Evolutionary conservation across 1,140 invertebrate genomes (phyloP).

Genomic region (Ridgeia piscesae): DNA sequence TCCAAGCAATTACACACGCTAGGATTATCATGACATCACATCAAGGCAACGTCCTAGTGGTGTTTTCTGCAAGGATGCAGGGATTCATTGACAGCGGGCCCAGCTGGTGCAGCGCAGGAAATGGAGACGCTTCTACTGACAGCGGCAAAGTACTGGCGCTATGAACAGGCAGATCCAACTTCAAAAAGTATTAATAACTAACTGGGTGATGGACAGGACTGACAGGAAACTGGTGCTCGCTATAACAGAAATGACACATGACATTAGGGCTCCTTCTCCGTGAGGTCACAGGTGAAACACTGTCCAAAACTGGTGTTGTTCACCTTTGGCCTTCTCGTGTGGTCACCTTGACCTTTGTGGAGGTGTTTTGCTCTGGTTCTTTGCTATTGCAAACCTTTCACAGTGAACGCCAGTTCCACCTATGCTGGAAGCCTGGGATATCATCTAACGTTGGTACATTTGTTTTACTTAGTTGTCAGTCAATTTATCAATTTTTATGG

Average conservation of each 20-base stretch:
- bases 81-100: background rate
- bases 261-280: background rate
- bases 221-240: background rate
- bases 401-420: no score
- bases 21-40: constrained; percentile 1
- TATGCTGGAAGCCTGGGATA: no score
- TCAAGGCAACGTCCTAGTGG: background rate
- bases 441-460: no score
- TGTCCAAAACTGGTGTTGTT: background rate
- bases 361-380: no score
- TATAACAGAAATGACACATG: background rate
- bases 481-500: no score
- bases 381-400: no score
- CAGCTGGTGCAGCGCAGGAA: background rate
- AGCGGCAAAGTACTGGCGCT: background rate
- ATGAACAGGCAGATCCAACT: background rate
- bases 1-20: background rate
- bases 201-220: background rate
- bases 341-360: background rate
- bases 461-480: no score
- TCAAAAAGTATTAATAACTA: background rate
- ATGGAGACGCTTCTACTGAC: background rate
- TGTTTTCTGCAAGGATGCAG: background rate
- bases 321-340: background rate
- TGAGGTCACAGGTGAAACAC: background rate